Conservation (phyloP, 2,888 invertebrate genomes). For the Drosophila affinis region DNA sequence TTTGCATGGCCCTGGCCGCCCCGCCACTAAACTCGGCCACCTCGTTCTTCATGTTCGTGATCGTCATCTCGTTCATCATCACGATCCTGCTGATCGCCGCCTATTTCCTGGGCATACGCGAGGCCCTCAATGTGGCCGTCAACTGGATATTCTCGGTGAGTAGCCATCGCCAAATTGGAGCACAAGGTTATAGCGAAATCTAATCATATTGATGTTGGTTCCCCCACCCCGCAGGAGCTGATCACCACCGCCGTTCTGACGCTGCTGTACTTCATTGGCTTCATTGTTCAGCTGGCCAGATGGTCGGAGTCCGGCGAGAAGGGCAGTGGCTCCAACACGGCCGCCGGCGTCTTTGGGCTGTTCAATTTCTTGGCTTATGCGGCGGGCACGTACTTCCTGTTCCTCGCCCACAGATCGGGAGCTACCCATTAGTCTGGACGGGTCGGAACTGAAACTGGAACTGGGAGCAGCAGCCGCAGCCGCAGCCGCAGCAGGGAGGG, state of each 20-base stretch:
- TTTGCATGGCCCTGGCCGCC: slow-evolving; percentile 93
- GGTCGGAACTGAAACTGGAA: neutral
- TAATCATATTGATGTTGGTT: slow-evolving; percentile 14
- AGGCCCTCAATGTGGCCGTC: slow-evolving; percentile 90
- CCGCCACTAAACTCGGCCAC: slow-evolving; percentile 87
- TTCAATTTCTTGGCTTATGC: slow-evolving; percentile 92
- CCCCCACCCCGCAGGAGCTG: slow-evolving; percentile 88
- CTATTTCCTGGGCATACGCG: slow-evolving; percentile 91
- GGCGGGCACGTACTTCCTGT: slow-evolving; percentile 90
- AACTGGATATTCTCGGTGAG: slow-evolving; percentile 94
- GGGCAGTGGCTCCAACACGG: slow-evolving; percentile 86
- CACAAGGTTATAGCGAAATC: neutral
- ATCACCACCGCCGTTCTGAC: slow-evolving; percentile 89
- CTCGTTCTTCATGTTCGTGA: slow-evolving; percentile 94
- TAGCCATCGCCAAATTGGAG: slow-evolving; percentile 41
- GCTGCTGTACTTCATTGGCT: slow-evolving; percentile 90
- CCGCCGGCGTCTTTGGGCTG: slow-evolving; percentile 93
- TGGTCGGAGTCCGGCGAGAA: slow-evolving; percentile 83
- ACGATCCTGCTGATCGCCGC: slow-evolving; percentile 92
- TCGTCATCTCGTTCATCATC: slow-evolving; percentile 91
- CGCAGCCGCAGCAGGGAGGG: neutral
- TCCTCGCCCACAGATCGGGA: slow-evolving; percentile 88
- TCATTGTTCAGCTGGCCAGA: slow-evolving; percentile 90
- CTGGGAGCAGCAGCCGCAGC: slow-evolving; percentile 7
- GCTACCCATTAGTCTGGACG: slow-evolving; percentile 68